phyloP scores from a whole-genome alignment of 2,888 invertebrate genomes.

The Apamea monoglypha region DNA sequence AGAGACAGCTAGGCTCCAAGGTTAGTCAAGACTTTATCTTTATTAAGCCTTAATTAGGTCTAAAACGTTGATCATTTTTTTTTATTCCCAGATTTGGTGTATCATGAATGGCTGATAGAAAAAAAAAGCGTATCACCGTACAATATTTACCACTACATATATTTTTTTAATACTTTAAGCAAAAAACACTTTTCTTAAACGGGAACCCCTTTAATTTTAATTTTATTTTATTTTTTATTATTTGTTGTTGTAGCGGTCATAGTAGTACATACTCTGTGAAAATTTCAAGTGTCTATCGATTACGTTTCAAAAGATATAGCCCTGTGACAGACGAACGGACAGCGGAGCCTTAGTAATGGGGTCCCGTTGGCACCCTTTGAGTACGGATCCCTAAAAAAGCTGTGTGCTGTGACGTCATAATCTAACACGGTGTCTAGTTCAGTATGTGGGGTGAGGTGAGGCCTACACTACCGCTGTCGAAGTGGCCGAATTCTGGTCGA shows the following conservation, averaged over 20 bases:
- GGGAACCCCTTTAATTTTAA: too few relatives aligned
- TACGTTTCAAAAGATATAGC: not conserved
- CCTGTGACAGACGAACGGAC: not conserved
- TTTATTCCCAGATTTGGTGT: constrained; percentile 3
- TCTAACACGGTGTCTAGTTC: not conserved
- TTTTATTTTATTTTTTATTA: not conserved
- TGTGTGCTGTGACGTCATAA: not conserved
- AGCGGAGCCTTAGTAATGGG: too few relatives aligned
- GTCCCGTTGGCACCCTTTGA: not conserved
- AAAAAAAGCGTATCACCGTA: too few relatives aligned
- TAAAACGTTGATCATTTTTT: constrained; percentile 26
- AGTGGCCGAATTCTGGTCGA: not conserved
- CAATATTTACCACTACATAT: too few relatives aligned
- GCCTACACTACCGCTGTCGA: not conserved
- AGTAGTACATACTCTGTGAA: not conserved
- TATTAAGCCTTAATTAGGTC: constrained; percentile 22
- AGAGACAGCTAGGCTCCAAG: constrained; percentile 27
- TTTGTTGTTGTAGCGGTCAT: not conserved
- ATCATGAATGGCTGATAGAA: not conserved
- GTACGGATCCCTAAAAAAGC: not conserved
- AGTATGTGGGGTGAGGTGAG: too few relatives aligned
- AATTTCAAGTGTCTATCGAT: not conserved
- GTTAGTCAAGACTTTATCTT: constrained; percentile 30
- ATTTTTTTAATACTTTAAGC: too few relatives aligned
- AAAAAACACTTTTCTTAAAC: too few relatives aligned